Percentiles rank a stretch among this genome's conserved stretches.
phyloP scores from a whole-genome alignment of 2,113 vertebrate genomes.

The Myrmecophaga tridactyla region DNA sequence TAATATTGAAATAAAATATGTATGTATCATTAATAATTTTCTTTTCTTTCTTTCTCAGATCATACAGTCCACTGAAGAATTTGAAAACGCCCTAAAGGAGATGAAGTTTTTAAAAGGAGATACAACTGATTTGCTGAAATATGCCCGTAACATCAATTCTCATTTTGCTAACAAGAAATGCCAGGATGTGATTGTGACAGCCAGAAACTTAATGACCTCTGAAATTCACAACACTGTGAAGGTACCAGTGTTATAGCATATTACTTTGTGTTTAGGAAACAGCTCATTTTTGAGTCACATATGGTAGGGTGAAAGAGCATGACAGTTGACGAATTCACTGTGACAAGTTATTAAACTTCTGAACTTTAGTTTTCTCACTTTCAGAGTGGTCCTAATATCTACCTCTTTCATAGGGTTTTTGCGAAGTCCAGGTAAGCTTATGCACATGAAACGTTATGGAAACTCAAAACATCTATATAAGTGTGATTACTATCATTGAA shows the following conservation, averaged over 20 bases:
- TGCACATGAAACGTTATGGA: not conserved
- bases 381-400: not conserved
- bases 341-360: not conserved
- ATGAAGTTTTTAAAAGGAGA: slow-evolving; percentile 90
- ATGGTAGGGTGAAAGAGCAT: not conserved
- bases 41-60: slow-evolving; percentile 83
- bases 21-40: not conserved
- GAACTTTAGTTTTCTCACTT: not conserved
- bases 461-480: not conserved
- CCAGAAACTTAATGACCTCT: slow-evolving; percentile 95
- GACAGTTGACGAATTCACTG: not conserved
- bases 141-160: slow-evolving; percentile 92
- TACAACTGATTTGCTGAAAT: slow-evolving; percentile 92
- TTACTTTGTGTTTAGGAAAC: not conserved
- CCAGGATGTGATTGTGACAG: slow-evolving; percentile 94
- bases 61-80: slow-evolving; percentile 93
- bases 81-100: slow-evolving; percentile 91
- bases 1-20: slow-evolving; percentile 5
- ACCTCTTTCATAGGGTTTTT: not conserved
- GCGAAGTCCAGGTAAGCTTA: not conserved
- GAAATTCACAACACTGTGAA: slow-evolving; percentile 97
- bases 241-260: slow-evolving; percentile 75
- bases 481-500: not conserved
- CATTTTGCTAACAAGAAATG: slow-evolving; percentile 99
- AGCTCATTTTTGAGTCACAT: not conserved